Evolutionary conservation across 64 coral and sea anemone species (phyloP), one percentile per base, ranked within the genome.

Genomic region (Pocillopora damicornis): DNA sequence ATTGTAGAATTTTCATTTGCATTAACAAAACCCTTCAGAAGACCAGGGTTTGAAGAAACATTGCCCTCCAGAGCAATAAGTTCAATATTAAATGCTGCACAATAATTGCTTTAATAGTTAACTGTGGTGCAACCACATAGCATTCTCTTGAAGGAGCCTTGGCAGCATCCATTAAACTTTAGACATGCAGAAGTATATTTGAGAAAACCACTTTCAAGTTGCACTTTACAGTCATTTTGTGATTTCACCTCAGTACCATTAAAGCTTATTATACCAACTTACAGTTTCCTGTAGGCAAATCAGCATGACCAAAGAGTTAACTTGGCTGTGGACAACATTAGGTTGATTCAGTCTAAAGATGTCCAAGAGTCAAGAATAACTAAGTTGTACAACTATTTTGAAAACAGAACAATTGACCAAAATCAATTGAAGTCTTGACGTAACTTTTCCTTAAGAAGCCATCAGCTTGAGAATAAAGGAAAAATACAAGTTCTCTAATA

Each of bases 281-380:
- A 1, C 64, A 68, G 22, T 68, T 68, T 68, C 15, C 64, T 15
- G 64, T 68, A 68, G 9, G 64, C 64, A 68, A 68, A 68, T 13
- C 64, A 68, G 15, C 64, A 68, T 13, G 13, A 68, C 64, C 64
- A 68, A 30, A 30, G 64, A 13, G 64, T 68, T 68, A 4, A 13
- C 64, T 68, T 68, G 64, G 64, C 64, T 68, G 64, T n/a, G 64
- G 64, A 68, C 64, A 68, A 68, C 64, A 68, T 18, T 68, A 68
- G 30, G 30, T 30, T 30, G 30, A 30, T 30, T 30, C 30, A 30
- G 30, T 30, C 30, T 30, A 30, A 30, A 30, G 30, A 30, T 30
- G 0, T 30, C 30, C 30, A 30, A 30, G 30, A 30, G 30, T 30
- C 30, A 30, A 30, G 30, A 30, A 30, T 30, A 30, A 30, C 30